Evolutionary conservation across 1,140 invertebrate species (phyloP), one percentile per base, ranked within the genome.

Genomic region (Hesperophylax magnus): DNA sequence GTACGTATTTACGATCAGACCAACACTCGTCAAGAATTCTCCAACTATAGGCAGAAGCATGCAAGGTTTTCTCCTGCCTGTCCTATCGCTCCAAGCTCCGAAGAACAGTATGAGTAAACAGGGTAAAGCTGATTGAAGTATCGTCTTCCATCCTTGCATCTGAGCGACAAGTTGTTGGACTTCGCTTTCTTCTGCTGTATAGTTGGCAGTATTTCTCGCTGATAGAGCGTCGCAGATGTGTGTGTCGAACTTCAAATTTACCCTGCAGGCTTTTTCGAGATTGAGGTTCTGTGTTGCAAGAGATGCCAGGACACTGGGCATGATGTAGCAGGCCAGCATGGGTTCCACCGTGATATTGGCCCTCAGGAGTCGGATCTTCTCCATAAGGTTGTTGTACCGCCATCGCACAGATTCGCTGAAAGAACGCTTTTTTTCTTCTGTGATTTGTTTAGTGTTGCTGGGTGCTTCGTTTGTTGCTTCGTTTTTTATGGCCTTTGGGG

Each of bases 31-130:
- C 15, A 96, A 85, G 80, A 96, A 93, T 84, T 96, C 95, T 0
- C 96, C 96, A 61, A 96, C 87, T 76, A 96, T 94, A 0, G 96
- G 95, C 31, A 97, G 86, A 0, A 97, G 88, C 91, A 98, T 95
- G 84, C 96, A 96, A 7, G 96, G 93, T 86, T 97, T 97, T 80
- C 96, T 92, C 27, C 93, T 93, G 0, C 92, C 94, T 86, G 92
- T 87, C 78, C 93, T 91, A 85, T 96, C 95, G 84, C 94, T 95
- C 92, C 95, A 94, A 0, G 94, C 93, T 58, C 96, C 95, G 85
- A 96, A 89, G 88, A 97, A 94, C 83, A 96, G 90, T 61, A 96
- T 93, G 60, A 96, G 87, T 17, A 95, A 88, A 39, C 94, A 94
- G 17, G 95, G 95, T 11, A 96, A 87, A 22, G 93, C 91, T 80